Evolutionary conservation across 2,797 vertebrate species (phyloP).

Genomic region (Xenopus petersii): DNA sequence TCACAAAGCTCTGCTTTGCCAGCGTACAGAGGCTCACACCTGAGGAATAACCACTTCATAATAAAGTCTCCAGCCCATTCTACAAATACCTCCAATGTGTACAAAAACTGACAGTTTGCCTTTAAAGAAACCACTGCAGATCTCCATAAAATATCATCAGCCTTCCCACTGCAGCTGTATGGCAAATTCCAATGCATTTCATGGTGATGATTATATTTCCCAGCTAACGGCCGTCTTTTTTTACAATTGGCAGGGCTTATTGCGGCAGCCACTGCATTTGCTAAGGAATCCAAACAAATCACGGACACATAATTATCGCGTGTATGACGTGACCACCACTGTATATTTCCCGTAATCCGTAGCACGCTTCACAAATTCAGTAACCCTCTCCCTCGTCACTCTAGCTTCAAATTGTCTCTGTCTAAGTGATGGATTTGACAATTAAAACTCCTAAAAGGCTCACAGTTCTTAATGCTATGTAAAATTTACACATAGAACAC

Average conservation of each 20-base stretch:
- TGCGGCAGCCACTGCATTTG: conserved; percentile 40
- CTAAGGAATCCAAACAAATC: conserved; percentile 39
- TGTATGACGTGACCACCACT: conserved; percentile 37
- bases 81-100: too few species aligned
- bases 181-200: conserved; percentile 32
- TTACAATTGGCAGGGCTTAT: background rate
- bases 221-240: conserved; percentile 12
- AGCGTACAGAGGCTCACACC: too few species aligned
- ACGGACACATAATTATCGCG: conserved; percentile 33
- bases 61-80: too few species aligned
- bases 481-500: conserved; percentile 57
- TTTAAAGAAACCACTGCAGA: conserved; percentile 11
- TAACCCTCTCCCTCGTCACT: conserved; percentile 54
- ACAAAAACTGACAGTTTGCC: too few species aligned
- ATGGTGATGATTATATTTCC: conserved; percentile 27
- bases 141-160: conserved; percentile 51
- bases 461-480: conserved; percentile 56
- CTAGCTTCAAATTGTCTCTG: conserved; percentile 45
- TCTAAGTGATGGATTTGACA: conserved; percentile 57
- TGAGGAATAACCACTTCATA: too few species aligned
- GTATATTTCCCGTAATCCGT: conserved; percentile 49
- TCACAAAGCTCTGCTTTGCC: too few species aligned
- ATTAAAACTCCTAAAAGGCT: conserved; percentile 57
- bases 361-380: conserved; percentile 49
- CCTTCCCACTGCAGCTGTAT: conserved; percentile 52